These are phyloP conservation scores for Enteromius paludinosus DNA, from an alignment of 2,797 vertebrate genomes.

Conservation along the genomic window DNA sequence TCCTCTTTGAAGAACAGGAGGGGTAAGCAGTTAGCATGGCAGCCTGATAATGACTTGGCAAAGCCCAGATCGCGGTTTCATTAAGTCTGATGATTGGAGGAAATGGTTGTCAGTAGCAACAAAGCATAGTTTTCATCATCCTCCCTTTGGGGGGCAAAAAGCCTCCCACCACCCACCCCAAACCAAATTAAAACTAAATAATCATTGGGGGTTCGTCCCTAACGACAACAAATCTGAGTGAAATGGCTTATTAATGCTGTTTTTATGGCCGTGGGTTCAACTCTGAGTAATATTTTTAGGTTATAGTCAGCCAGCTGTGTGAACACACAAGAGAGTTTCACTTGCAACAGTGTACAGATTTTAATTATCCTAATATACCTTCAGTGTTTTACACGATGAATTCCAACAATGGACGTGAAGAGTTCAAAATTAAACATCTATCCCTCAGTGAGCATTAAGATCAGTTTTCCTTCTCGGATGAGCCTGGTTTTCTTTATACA, in stretches of 20 bases:
- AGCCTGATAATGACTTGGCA: conserved; percentile 69
- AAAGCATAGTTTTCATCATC: conserved; percentile 60
- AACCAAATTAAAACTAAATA: conserved; percentile 59
- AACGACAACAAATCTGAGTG: conserved; percentile 44
- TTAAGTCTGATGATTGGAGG: conserved; percentile 64
- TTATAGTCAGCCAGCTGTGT: neutral
- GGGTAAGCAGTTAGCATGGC: conserved; percentile 61
- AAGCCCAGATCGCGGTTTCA: conserved; percentile 57
- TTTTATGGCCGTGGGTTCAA: conserved; percentile 2
- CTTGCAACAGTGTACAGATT: conserved; percentile 10
- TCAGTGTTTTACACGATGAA: neutral
- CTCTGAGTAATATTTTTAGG: neutral
- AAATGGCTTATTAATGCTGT: conserved; percentile 18
- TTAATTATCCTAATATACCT: neutral
- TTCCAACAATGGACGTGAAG: neutral
- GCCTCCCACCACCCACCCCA: conserved; percentile 3
- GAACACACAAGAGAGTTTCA: neutral
- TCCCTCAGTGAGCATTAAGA: neutral
- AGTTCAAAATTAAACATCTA: neutral
- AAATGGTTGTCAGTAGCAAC: conserved; percentile 61
- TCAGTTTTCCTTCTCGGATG: too few relatives aligned
- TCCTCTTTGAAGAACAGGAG: conserved; percentile 57
- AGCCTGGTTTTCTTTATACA: neutral
- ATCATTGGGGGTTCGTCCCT: conserved; percentile 48
- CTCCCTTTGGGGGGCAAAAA: conserved; percentile 45